Evolutionary conservation across 1,140 invertebrate species (phyloP).

Genomic region (Aphelinus certus): DNA sequence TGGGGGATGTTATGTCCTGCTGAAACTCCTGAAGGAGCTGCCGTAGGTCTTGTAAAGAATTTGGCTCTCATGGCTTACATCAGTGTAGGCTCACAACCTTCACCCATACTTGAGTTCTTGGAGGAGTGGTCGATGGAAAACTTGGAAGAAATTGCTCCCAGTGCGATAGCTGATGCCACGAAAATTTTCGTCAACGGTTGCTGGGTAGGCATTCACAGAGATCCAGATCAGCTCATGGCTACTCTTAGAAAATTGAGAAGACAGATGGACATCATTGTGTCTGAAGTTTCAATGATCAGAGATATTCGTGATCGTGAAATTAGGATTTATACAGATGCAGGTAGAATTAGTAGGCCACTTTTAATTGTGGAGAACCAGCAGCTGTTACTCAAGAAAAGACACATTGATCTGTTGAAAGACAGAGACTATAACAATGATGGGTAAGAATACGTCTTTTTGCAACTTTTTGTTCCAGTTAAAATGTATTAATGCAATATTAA

Average conservation of each 20-base stretch:
- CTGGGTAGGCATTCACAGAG: slow-evolving; percentile 53
- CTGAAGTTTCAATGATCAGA: slow-evolving; percentile 51
- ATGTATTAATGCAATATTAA: not conserved
- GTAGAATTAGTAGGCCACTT: slow-evolving; percentile 51
- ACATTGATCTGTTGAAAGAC: slow-evolving; percentile 47
- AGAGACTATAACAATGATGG: slow-evolving; percentile 45
- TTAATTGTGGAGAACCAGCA: slow-evolving; percentile 50
- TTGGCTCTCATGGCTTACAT: slow-evolving; percentile 53
- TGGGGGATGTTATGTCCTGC: slow-evolving; percentile 54
- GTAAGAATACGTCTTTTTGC: slow-evolving; percentile 21
- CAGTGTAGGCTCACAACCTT: slow-evolving; percentile 50
- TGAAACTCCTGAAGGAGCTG: slow-evolving; percentile 51
- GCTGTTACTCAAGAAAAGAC: slow-evolving; percentile 44
- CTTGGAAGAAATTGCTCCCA: slow-evolving; percentile 49
- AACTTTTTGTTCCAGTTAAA: not conserved
- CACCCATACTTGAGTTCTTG: slow-evolving; percentile 53
- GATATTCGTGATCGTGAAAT: slow-evolving; percentile 53
- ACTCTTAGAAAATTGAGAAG: slow-evolving; percentile 50
- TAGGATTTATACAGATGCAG: slow-evolving; percentile 52
- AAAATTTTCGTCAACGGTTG: slow-evolving; percentile 54
- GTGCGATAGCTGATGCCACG: slow-evolving; percentile 48
- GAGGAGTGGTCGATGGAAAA: slow-evolving; percentile 56
- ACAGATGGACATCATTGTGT: slow-evolving; percentile 53
- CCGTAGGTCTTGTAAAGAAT: slow-evolving; percentile 52
- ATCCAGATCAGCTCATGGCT: slow-evolving; percentile 51